Evolutionary conservation across 2,888 invertebrate genomes (phyloP), one percentile per base, ranked within the genome.

Genomic region (Tenthredo distinguenda): DNA sequence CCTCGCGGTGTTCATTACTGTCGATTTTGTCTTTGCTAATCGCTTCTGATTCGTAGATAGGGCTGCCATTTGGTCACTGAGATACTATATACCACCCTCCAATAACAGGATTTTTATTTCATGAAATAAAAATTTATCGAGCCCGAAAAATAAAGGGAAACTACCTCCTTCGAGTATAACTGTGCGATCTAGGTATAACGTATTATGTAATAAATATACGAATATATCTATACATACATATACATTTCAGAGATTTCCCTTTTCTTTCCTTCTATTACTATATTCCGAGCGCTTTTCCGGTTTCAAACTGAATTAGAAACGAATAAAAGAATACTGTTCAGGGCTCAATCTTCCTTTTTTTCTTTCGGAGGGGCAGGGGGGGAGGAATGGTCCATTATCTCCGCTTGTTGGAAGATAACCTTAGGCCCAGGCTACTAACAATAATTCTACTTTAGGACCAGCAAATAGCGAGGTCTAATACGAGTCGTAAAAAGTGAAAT

Each of bases 11-110:
- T 50, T 83, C 47, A 55, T 83, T 71, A 83, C 47, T 31, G 83
- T 83, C 83, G 83, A 83, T 83, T 71, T 71, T 50, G 68, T 83
- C 68, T 83, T 47, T 37, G 68, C 83, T 83, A 83, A 83, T 83
- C 83, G 83, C 50, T 68, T 83, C 68, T 83, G 83, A 83, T 83
- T 83, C 62, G 37, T 47, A 15, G 81, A 81, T 81, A 81, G 62
- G 65, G 40, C 37, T 12, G 21, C 77, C 77, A 50, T 77, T 77
- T 55, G 77, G 77, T 77, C 37, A 81, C 62, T 62, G 62, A 81
- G 58, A 81, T 81, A 81, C 81, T 62, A 34, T 62, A 34, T 9
- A 21, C 37, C 26, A 50, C 31, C 50, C 72, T 40, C 43, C 26
- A 40, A 62, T 81, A 81, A 62, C 37, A 37, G 40, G 26, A 21